Evolutionary conservation across 2,888 invertebrate species (phyloP), one percentile per base, ranked within the genome.

Genomic region (Aelia acuminata): DNA sequence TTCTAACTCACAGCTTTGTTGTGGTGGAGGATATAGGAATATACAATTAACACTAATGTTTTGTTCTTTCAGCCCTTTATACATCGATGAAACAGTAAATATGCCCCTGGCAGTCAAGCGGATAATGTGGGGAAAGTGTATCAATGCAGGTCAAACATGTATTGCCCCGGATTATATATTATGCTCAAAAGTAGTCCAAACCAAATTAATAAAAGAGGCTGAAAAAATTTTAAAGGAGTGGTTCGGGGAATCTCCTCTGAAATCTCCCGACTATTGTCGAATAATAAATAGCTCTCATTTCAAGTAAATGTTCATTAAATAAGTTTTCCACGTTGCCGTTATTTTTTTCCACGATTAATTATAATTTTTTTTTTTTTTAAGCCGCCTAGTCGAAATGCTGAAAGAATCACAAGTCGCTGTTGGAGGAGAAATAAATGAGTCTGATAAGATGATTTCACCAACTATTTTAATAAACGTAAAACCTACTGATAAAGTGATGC

Each of bases 121-220:
- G 43, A 94, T 99, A 31, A 92, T 98, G 4, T 99, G 99, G 99
- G 99, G 99, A 20, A 99, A 99, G 93, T 95, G 95, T 91, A 94
- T 97, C 88, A 99, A 99, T 93, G 94, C 94, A 15, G 99, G 99
- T 0, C 99, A 99, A 93, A 98, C 98, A 0, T 99, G 99, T 93
- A 96, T 99, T 90, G 98, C 98, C 0, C 98, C 99, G 0, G 99
- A 99, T 93, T 99, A 98, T 92, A 91, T 99, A 26, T 93, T 99
- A 4, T 98, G 98, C 93, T 94, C 96, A 22, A 95, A 95, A 91
- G 95, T 95, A 91, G 94, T 96, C 0, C 95, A 98, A 93, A 94
- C 94, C n/a, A 94, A 94, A 90, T 95, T 97, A 91, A 91, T 97
- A 10, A 93, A 93, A 49, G 94, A 94, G 88, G 94, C 95, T 5